These are phyloP conservation scores for Rhipidura dahli DNA, from an alignment of 2,113 vertebrate genomes.

Conservation along the genomic window DNA sequence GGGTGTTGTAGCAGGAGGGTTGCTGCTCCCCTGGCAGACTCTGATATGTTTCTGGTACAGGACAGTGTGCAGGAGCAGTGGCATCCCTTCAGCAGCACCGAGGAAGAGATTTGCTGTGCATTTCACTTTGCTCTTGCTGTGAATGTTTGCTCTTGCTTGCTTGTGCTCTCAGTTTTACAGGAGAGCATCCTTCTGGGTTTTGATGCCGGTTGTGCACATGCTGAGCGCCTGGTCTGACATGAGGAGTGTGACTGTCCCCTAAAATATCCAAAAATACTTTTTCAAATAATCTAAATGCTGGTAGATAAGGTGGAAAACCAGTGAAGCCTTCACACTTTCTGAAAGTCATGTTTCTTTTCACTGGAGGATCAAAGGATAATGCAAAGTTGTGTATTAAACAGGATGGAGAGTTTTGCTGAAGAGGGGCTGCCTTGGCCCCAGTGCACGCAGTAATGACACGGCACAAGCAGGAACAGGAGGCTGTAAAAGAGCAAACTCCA, in stretches of 20 bases:
- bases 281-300: neutral
- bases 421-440: neutral
- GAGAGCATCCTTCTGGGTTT: neutral
- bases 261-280: neutral
- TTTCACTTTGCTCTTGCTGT: neutral
- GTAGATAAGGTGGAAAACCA: neutral
- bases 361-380: neutral
- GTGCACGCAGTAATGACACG: accelerated
- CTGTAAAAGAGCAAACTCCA: neutral
- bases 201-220: neutral
- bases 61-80: neutral
- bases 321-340: neutral
- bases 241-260: neutral
- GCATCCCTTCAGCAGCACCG: neutral
- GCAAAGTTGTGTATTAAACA: neutral
- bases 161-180: neutral
- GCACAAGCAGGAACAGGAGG: neutral
- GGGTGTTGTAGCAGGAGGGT: neutral
- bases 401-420: neutral
- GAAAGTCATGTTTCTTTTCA: neutral
- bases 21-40: neutral
- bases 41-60: neutral
- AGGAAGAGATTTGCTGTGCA: neutral
- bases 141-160: neutral
- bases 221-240: neutral